Conservation (phyloP, 2,113 vertebrate species). For the Catharus fuscescens region DNA sequence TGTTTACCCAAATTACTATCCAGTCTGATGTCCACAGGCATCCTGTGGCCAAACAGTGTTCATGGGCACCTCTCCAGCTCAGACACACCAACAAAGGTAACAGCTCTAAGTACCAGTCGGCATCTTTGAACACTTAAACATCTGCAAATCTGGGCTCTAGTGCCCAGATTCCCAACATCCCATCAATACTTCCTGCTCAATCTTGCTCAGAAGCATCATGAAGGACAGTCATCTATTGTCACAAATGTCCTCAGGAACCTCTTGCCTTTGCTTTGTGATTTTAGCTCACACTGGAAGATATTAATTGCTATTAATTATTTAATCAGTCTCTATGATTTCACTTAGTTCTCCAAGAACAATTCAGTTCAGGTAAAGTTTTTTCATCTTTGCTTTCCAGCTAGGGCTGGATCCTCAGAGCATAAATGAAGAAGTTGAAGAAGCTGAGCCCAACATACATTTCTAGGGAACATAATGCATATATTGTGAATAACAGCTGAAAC, state of each 20-base stretch:
- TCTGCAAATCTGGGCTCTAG: neutral
- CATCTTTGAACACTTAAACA: neutral
- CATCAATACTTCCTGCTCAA: neutral
- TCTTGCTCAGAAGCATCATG: neutral
- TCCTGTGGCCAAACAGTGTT: fast-evolving
- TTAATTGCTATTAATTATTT: neutral
- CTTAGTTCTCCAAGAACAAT: neutral
- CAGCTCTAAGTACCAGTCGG: neutral
- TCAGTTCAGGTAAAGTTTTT: neutral
- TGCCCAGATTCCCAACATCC: neutral
- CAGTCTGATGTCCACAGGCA: neutral
- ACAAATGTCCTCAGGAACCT: neutral
- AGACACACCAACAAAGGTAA: neutral
- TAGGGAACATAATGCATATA: neutral
- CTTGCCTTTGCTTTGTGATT: neutral
- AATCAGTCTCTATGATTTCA: neutral
- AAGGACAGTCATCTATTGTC: neutral
- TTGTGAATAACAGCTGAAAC: constrained; percentile 13
- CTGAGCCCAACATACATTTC: neutral
- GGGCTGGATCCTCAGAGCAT: neutral
- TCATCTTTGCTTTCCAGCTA: neutral
- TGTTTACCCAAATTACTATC: neutral
- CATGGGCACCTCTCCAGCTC: neutral
- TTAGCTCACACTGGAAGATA: neutral
- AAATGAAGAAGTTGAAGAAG: neutral